These are phyloP conservation scores for Engraulis encrasicolus DNA, from an alignment of 2,113 vertebrate genomes.

Conservation along the genomic window DNA sequence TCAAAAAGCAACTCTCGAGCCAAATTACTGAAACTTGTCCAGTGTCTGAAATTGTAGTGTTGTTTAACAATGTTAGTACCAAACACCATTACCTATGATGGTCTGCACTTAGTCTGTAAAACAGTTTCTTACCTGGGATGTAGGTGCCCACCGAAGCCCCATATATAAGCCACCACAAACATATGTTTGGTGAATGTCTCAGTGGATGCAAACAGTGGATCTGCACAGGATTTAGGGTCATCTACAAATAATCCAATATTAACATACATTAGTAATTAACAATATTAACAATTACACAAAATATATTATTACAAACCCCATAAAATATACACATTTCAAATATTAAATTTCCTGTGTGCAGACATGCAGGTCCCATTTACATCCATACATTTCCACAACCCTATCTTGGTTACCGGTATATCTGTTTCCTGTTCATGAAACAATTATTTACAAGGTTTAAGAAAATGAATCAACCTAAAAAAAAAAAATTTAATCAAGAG, in stretches of 20 bases:
- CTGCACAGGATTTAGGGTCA: not conserved
- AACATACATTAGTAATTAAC: no score
- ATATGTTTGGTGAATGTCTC: constrained; percentile 57
- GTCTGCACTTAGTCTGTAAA: not conserved
- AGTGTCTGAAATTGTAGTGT: constrained; percentile 64
- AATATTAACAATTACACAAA: no score
- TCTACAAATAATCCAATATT: not conserved
- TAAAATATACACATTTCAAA: no score
- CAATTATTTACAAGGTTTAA: no score
- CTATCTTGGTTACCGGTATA: no score
- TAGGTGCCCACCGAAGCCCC: constrained; percentile 85
- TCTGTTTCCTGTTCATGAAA: no score
- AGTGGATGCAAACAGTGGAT: constrained; percentile 7
- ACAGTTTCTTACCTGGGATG: constrained; percentile 73
- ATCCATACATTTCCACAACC: no score
- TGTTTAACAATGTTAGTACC: not conserved
- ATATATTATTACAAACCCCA: no score
- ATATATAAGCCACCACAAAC: constrained; percentile 81
- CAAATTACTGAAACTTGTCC: constrained; percentile 76
- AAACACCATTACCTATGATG: not conserved
- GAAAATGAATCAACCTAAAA: no score
- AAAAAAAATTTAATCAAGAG: not conserved
- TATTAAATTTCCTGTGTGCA: no score
- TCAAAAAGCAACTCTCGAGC: constrained; percentile 62
- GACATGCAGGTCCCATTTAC: no score